Evolutionary conservation across 2,113 vertebrate species (phyloP).

Genomic region (Benitochromis conjunctus): DNA sequence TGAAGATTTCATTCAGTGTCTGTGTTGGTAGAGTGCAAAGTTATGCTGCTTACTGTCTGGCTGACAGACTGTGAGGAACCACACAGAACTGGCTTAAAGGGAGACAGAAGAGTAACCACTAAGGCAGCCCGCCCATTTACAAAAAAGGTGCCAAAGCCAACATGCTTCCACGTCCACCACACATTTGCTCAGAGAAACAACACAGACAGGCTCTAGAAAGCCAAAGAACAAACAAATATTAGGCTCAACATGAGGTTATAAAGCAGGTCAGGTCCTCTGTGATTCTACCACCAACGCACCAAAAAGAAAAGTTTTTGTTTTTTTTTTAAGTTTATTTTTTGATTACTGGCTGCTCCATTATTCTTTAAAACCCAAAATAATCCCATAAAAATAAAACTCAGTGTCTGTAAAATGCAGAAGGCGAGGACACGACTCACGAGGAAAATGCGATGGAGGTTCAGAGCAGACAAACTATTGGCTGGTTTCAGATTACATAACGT

Average conservation of each 20-base stretch:
- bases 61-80: neutral
- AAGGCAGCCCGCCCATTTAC: neutral
- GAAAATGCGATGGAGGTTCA: neutral
- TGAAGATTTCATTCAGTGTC: slow-evolving; percentile 21
- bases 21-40: slow-evolving; percentile 16
- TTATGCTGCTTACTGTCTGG: neutral
- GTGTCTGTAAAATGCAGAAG: neutral
- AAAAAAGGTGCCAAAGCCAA: neutral
- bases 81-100: neutral
- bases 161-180: neutral
- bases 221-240: neutral
- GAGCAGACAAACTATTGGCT: slow-evolving; percentile 78
- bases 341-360: neutral
- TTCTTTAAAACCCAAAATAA: neutral
- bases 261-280: slow-evolving; percentile 15
- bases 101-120: neutral
- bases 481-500: slow-evolving; percentile 91
- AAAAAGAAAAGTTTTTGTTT: neutral
- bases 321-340: too few species aligned
- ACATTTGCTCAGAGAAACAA: neutral
- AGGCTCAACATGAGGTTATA: slow-evolving; percentile 23
- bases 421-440: neutral
- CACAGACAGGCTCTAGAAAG: slow-evolving; percentile 5
- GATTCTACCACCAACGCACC: neutral
- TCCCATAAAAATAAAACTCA: neutral